Percentiles rank a stretch among this genome's conserved stretches.
Conservation (phyloP, 2,797 vertebrate species). For the Crocidura indochinensis region DNA sequence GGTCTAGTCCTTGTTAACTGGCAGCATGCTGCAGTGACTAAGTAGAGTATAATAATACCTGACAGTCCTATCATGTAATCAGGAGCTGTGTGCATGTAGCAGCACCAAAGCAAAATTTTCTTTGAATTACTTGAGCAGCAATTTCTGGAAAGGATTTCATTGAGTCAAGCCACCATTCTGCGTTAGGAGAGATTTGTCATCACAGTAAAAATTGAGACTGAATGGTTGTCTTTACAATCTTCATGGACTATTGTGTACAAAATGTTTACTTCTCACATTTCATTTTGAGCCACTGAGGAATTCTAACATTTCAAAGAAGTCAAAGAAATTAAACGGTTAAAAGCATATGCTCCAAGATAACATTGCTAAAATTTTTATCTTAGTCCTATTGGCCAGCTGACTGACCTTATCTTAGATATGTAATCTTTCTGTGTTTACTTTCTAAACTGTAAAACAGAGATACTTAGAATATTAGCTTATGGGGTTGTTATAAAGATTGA, state of each 20-base stretch:
- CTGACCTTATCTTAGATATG: conserved; percentile 11
- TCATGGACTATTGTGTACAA: neutral
- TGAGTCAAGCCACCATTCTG: neutral
- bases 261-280: neutral
- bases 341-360: neutral
- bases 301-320: conserved; percentile 21
- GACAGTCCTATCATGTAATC: neutral
- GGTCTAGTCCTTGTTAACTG: neutral
- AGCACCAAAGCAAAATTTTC: neutral
- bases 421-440: conserved; percentile 16
- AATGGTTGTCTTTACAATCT: neutral
- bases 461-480: conserved; percentile 34
- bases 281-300: neutral
- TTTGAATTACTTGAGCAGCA: neutral
- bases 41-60: neutral
- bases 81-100: too few relatives aligned
- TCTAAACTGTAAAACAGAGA: conserved; percentile 3
- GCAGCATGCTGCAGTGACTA: neutral
- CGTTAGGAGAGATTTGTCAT: neutral
- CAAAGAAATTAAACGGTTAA: conserved; percentile 1
- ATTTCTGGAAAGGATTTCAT: neutral
- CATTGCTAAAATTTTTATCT: neutral
- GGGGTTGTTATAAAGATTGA: conserved; percentile 51
- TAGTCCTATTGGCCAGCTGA: neutral
- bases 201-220: conserved; percentile 1